A percentile compares a stretch with the other conserved stretches of the same genome.
These are phyloP conservation scores for Salarias fasciatus DNA, from an alignment of 2,797 vertebrate genomes.

Conservation along the genomic window DNA sequence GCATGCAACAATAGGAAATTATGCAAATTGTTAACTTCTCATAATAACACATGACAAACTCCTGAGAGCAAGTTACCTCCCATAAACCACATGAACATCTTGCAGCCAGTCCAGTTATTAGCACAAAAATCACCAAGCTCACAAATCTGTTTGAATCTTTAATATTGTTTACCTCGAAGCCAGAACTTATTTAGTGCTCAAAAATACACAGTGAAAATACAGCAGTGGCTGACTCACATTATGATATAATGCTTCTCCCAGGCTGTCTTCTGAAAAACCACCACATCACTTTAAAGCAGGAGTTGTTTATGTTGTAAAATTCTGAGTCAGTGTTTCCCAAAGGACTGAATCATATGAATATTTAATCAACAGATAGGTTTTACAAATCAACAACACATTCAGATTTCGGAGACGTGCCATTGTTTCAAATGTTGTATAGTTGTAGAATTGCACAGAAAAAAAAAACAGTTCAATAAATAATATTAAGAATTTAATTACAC, in stretches of 20 bases:
- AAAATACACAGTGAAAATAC: neutral
- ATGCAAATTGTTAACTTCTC: too few species aligned
- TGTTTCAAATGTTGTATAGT: conserved; percentile 5
- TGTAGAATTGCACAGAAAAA: neutral
- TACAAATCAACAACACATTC: conserved; percentile 7
- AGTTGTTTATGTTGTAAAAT: conserved; percentile 15
- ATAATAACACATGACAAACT: too few species aligned
- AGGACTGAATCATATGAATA: neutral
- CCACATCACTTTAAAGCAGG: conserved; percentile 5
- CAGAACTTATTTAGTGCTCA: neutral
- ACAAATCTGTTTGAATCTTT: neutral
- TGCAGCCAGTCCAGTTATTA: too few species aligned
- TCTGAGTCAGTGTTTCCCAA: neutral
- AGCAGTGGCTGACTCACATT: too few species aligned
- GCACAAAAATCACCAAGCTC: neutral
- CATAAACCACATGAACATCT: too few species aligned
- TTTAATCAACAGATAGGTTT: conserved; percentile 16
- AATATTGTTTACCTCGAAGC: neutral
- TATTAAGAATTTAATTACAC: neutral
- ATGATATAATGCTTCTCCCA: neutral
- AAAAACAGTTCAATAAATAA: too few species aligned
- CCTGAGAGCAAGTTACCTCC: too few species aligned
- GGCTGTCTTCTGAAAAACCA: conserved; percentile 1
- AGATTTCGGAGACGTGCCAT: neutral
- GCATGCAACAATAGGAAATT: too few species aligned